Conservation (phyloP, 2,888 invertebrate genomes). For the Ceraclea dissimilis region DNA sequence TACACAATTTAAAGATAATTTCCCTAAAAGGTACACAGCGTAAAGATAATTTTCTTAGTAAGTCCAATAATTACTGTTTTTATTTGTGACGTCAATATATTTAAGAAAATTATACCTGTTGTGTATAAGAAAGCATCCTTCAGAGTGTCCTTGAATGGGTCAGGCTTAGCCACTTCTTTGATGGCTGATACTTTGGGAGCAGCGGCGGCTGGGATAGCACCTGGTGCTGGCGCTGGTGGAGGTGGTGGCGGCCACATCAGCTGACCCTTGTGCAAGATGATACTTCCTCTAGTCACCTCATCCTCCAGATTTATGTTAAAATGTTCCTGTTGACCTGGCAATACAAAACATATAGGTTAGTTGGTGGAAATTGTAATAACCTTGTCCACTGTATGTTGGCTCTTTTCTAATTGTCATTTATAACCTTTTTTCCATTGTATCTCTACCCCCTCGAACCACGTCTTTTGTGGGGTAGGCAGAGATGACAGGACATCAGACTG, state of each 20-base stretch:
- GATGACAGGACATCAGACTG: too few relatives aligned
- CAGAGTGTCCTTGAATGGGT: conserved; percentile 62
- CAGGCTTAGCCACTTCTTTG: conserved; percentile 42
- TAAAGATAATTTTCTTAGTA: too few relatives aligned
- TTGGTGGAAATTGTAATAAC: background rate
- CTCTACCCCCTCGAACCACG: too few relatives aligned
- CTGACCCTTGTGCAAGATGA: conserved; percentile 67
- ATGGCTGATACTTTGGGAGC: conserved; percentile 39
- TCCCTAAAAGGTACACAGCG: background rate
- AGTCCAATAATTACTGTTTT: too few relatives aligned
- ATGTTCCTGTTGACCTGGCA: conserved; percentile 65
- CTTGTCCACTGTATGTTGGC: too few relatives aligned
- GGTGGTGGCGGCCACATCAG: conserved; percentile 76
- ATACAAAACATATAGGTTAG: background rate
- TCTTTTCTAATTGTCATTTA: too few relatives aligned
- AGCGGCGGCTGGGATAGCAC: conserved; percentile 38
- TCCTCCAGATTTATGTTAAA: conserved; percentile 75
- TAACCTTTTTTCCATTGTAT: too few relatives aligned
- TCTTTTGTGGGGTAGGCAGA: too few relatives aligned
- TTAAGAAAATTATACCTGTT: conserved; percentile 43
- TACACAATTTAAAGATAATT: background rate
- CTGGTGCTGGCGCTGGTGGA: conserved; percentile 46
- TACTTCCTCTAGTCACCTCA: conserved; percentile 79
- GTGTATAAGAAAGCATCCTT: conserved; percentile 62
- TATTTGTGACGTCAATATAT: too few relatives aligned